Percentiles rank a stretch among this genome's conserved stretches.
These are phyloP conservation scores for Teleiodes luculella DNA, from an alignment of 2,888 invertebrate species.

Conservation along the genomic window DNA sequence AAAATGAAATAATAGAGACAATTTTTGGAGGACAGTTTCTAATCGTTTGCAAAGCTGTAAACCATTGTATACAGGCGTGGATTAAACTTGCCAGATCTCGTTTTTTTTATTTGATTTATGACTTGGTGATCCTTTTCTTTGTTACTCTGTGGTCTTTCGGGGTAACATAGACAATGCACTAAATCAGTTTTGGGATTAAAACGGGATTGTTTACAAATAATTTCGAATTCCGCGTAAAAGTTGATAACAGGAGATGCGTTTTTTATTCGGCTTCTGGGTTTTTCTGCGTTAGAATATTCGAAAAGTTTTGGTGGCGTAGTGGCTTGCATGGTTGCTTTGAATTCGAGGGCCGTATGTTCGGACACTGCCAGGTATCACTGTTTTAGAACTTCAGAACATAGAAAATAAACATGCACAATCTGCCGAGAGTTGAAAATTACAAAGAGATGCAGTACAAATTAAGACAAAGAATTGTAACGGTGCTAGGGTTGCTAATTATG, in stretches of 20 bases:
- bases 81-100: too few relatives aligned
- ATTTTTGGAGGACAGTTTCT: neutral
- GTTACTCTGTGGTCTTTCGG: neutral
- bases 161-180: neutral
- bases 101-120: slow-evolving; percentile 2
- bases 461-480: too few relatives aligned
- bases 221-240: neutral
- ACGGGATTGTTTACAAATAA: neutral
- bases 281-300: neutral
- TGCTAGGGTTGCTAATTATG: too few relatives aligned
- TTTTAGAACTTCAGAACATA: too few relatives aligned
- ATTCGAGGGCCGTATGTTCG: too few relatives aligned
- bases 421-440: too few relatives aligned
- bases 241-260: neutral
- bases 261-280: neutral
- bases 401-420: too few relatives aligned
- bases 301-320: neutral
- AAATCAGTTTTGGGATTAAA: neutral
- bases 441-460: too few relatives aligned
- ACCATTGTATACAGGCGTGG: too few relatives aligned
- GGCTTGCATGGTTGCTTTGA: too few relatives aligned
- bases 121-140: neutral
- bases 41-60: too few relatives aligned
- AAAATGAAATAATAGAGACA: neutral
- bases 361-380: too few relatives aligned